Conservation (phyloP, 1,140 invertebrate species). For the Diorhabda sublineata region DNA sequence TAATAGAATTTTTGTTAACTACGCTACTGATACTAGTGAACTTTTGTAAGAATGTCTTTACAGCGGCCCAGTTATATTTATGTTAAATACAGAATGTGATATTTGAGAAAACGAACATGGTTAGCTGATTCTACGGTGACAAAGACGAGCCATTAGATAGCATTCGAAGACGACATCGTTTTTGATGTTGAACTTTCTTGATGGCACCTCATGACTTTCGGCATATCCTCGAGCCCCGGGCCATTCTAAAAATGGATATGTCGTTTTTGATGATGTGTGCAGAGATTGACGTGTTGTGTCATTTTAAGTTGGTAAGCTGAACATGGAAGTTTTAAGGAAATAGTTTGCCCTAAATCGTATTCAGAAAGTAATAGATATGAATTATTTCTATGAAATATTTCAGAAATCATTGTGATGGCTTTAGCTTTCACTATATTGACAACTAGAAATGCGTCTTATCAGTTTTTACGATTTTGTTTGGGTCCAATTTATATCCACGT, state of each 20-base stretch:
- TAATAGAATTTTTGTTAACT: too few species aligned
- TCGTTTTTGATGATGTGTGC: constrained; percentile 1
- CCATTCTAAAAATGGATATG: constrained; percentile 2
- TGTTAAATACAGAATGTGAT: not conserved
- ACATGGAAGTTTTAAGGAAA: too few species aligned
- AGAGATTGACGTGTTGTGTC: not conserved
- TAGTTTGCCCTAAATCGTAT: too few species aligned
- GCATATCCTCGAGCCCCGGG: not conserved
- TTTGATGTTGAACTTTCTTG: constrained; percentile 2
- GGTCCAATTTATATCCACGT: too few species aligned
- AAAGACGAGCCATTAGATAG: constrained; percentile 2
- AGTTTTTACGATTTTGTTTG: too few species aligned
- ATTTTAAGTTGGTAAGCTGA: too few species aligned
- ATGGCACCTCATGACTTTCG: not conserved
- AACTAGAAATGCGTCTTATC: too few species aligned
- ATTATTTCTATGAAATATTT: too few species aligned
- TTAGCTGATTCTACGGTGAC: not conserved
- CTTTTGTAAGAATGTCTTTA: not conserved
- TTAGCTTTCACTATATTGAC: too few species aligned
- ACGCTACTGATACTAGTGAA: not conserved
- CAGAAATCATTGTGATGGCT: too few species aligned
- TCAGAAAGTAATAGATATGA: too few species aligned
- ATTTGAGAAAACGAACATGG: not conserved
- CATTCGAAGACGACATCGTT: not conserved
- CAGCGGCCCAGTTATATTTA: not conserved